Evolutionary conservation across 2,888 invertebrate species (phyloP).

Genomic region (Xanthorhoe designata): DNA sequence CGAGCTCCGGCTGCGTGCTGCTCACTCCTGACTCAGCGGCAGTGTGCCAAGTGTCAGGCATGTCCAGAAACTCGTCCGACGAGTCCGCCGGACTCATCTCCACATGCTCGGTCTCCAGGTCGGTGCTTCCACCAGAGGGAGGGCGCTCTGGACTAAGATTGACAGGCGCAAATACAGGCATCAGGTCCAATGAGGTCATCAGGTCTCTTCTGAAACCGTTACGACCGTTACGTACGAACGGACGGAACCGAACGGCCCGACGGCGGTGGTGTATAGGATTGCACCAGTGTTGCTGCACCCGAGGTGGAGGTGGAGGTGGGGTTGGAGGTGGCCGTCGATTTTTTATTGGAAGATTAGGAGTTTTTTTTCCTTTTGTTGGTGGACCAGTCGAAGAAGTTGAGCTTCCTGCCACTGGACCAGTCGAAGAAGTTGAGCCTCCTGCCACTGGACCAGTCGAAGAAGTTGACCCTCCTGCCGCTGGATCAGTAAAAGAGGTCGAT

Average conservation of each 20-base stretch:
- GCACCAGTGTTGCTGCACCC: not conserved
- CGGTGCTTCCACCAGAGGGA: not conserved
- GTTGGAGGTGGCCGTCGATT: not conserved
- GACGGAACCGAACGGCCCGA: not conserved
- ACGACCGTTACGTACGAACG: not conserved
- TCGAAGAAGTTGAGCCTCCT: not conserved
- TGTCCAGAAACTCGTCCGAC: not conserved
- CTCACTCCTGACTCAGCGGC: not conserved
- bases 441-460: not conserved
- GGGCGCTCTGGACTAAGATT: not conserved
- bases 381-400: not conserved
- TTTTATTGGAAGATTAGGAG: not conserved
- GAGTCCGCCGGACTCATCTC: not conserved
- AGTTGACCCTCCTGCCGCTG: not conserved
- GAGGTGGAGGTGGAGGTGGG: not conserved
- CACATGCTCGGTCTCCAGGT: not conserved
- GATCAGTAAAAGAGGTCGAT: not conserved
- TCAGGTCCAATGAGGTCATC: not conserved
- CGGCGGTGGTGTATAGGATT: not conserved
- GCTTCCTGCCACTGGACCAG: not conserved
- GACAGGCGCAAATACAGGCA: not conserved
- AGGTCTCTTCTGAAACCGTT: not conserved
- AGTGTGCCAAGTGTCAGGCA: not conserved
- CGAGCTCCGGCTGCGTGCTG: not conserved
- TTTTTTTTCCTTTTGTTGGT: not conserved